These are phyloP conservation scores for Oxyura jamaicensis DNA, from an alignment of 2,113 vertebrate species.

Conservation along the genomic window DNA sequence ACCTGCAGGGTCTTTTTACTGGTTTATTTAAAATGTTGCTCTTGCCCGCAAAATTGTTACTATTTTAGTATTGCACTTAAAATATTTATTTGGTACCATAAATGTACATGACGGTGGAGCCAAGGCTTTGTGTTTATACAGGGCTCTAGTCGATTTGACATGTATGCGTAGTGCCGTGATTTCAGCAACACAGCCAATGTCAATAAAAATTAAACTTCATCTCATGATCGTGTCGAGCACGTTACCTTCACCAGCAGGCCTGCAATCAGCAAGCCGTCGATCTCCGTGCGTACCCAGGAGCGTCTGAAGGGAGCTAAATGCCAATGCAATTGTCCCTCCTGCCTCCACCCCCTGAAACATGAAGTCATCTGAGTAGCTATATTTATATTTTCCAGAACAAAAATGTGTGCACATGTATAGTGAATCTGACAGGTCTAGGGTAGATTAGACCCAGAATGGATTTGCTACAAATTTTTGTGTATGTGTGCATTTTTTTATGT, in stretches of 20 bases:
- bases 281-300: fast-evolving
- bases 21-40: background rate
- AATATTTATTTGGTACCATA: slow-evolving; percentile 12
- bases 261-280: background rate
- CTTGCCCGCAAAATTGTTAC: background rate
- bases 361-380: background rate
- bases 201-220: background rate
- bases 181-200: background rate
- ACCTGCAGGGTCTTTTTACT: background rate
- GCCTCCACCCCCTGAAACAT: background rate
- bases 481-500: fast-evolving
- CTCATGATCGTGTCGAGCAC: too few species aligned
- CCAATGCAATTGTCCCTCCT: background rate
- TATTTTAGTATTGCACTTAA: slow-evolving; percentile 1
- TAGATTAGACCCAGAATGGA: fast-evolving
- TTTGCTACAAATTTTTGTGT: background rate
- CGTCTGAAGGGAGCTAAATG: background rate
- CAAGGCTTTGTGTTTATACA: background rate
- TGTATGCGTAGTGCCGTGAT: background rate
- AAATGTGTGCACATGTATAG: fast-evolving
- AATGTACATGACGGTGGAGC: background rate
- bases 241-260: background rate
- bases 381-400: background rate
- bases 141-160: background rate
- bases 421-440: background rate